Evolutionary conservation across 2,888 invertebrate species (phyloP), one percentile per base, ranked within the genome.

Genomic region (Tholera decimalis): DNA sequence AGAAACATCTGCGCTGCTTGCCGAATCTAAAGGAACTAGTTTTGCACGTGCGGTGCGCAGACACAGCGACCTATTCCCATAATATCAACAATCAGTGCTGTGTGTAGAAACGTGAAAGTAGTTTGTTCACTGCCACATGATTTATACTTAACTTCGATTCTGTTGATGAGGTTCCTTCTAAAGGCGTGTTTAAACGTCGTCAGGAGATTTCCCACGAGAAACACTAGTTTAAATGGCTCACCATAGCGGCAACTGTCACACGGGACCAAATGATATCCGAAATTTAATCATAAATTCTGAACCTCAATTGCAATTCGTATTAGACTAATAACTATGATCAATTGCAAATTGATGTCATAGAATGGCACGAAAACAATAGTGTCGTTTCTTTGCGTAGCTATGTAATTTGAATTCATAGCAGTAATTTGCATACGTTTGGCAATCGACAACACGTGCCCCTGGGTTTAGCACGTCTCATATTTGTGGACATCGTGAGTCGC

Each of bases 341-440:
- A 89, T 91, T 88, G 85, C 86, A 90, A 89, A 89, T 90, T 81
- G 83, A 85, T 83, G 84, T 83, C 83, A 74, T 81, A 81, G 76
- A 79, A 80, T 79, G 79, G 76, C 73, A 59, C 70, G 74, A 85
- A 83, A 88, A 90, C 91, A 91, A 91, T 91, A 84, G 89, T 76
- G 79, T 79, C 73, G 80, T 74, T 75, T 76, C 79, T 71, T 77
- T 79, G 77, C 83, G 60, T 68, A 75, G 54, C 83, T 83, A 77
- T 85, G 84, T 83, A 83, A 83, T 88, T 88, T 84, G 84, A 87
- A 90, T 90, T 86, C 83, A 85, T 87, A 85, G 84, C 85, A 79
- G 70, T 76, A 75, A 86, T 89, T 88, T 86, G 76, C 83, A 88
- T 87, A 82, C 73, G 73, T 79, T 89, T 78, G 87, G 85, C 86